Evolutionary conservation across 2,888 invertebrate genomes (phyloP).

Genomic region (Sarcophaga subvicina): DNA sequence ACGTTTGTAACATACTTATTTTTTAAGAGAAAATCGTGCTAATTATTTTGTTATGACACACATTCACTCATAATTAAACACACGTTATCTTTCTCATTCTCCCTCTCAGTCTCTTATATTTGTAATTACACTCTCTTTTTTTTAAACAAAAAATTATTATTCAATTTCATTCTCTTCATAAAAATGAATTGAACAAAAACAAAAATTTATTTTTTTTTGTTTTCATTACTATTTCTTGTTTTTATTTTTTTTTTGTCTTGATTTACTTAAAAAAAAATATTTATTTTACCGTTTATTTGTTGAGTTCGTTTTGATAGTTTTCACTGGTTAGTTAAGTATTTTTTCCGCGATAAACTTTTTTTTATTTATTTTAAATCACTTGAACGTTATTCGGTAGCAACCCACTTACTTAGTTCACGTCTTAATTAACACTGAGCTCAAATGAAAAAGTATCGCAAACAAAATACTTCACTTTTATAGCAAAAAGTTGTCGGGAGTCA

Average conservation of each 20-base stretch:
- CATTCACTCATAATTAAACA: constrained; percentile 4
- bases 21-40: constrained; percentile 3
- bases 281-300: constrained; percentile 49
- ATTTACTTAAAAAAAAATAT: no score
- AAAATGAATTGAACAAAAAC: background rate
- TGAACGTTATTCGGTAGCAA: constrained; percentile 61
- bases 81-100: background rate
- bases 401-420: constrained; percentile 78
- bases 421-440: constrained; percentile 79
- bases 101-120: background rate
- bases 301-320: constrained; percentile 9
- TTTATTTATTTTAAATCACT: constrained; percentile 30
- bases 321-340: background rate
- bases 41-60: constrained; percentile 18
- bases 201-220: background rate
- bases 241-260: background rate
- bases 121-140: background rate
- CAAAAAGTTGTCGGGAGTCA: constrained; percentile 64
- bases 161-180: constrained; percentile 1
- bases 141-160: background rate
- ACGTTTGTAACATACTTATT: background rate
- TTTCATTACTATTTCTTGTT: constrained; percentile 32
- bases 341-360: constrained; percentile 17
- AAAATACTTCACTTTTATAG: constrained; percentile 79
- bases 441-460: constrained; percentile 77